phyloP scores from a whole-genome alignment of 1,140 invertebrate genomes.

The Neodiprion fabricii region DNA sequence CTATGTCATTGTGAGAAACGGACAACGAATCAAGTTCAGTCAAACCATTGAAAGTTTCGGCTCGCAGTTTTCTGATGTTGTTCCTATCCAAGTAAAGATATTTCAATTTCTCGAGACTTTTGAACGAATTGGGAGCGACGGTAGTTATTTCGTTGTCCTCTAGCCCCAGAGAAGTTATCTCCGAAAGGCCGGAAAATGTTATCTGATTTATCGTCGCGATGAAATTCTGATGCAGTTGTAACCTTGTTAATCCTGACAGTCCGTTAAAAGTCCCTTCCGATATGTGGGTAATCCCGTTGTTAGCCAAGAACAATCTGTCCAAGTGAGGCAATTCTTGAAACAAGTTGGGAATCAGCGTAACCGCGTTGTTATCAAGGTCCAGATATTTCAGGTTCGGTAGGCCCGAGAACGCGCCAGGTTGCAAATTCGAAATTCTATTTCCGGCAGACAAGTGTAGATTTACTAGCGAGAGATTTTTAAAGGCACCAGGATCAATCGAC shows the following conservation, averaged over 20 bases:
- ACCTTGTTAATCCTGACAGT: constrained; percentile 17
- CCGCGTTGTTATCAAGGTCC: constrained; percentile 24
- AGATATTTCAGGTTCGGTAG: constrained; percentile 22
- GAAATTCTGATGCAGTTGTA: constrained; percentile 28
- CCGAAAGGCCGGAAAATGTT: constrained; percentile 18
- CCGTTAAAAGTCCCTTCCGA: constrained; percentile 29
- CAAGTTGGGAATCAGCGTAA: constrained; percentile 23
- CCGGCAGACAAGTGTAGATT: constrained; percentile 19
- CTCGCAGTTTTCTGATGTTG: constrained; percentile 4
- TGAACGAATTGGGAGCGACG: constrained; percentile 22
- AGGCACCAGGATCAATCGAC: constrained; percentile 24
- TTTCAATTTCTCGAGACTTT: constrained; percentile 10
- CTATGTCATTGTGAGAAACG: constrained; percentile 28
- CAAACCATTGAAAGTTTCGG: constrained; percentile 19
- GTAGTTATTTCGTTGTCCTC: constrained; percentile 28
- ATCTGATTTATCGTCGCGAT: constrained; percentile 12
- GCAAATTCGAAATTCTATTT: constrained; percentile 28
- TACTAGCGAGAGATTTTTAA: constrained; percentile 25
- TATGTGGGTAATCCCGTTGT: constrained; percentile 26
- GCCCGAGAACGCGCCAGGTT: constrained; percentile 26
- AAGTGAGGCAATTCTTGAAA: constrained; percentile 29
- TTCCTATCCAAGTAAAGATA: constrained; percentile 28
- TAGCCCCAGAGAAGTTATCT: constrained; percentile 23
- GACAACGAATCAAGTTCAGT: constrained; percentile 25
- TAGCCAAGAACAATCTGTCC: constrained; percentile 14